Base-by-base conservation (phyloP, 2,113 vertebrate genomes). In the Egretta garzetta region DNA sequence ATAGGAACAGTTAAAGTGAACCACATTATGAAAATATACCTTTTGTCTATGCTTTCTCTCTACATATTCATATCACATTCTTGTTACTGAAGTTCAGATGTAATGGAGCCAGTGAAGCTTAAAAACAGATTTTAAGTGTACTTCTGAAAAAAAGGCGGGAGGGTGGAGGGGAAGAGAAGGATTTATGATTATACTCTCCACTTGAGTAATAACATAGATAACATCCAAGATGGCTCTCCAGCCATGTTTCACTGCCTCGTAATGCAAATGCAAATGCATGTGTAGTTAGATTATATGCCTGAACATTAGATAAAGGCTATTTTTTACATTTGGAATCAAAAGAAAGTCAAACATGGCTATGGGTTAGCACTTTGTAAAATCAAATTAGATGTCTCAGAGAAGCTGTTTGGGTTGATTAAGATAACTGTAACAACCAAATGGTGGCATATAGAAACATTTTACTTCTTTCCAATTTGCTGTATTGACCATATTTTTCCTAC, bases 21-120 rank as follows among this genome's bases (percentile, higher is more conserved):
- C n/a, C 79, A 72, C 49, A 20, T 86, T 72, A 81, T 73, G 68
- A 92, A 91, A 96, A 91, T 64, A 79, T 45, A 95, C 93, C 74
- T 93, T 95, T 97, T 93, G 35, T 92, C 89, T 94, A 1, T 77
- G 43, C 60, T 90, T 88, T 63, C 50, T 93, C n/a, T 59, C 47
- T 79, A 1, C 3, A 3, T 43, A 80, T 87, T 94, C 86, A 37
- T 75, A 80, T 45, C 91, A 71, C 71, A 55, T 91, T 68, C 91
- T 91, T 87, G 73, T 92, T 95, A 59, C 60, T 80, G 74, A 97
- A 94, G 80, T 96, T 97, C 95, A 97, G 88, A 93, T 63, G 39
- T 95, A 96, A 96, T 96, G 62, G 94, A 96, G 70, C 90, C 91
- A 97, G 74, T 92, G 93, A 92, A 96, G 96, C 94, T 96, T 88